Evolutionary conservation across 2,113 vertebrate species (phyloP).

Genomic region (Hypocryptadius cinnamomeus): DNA sequence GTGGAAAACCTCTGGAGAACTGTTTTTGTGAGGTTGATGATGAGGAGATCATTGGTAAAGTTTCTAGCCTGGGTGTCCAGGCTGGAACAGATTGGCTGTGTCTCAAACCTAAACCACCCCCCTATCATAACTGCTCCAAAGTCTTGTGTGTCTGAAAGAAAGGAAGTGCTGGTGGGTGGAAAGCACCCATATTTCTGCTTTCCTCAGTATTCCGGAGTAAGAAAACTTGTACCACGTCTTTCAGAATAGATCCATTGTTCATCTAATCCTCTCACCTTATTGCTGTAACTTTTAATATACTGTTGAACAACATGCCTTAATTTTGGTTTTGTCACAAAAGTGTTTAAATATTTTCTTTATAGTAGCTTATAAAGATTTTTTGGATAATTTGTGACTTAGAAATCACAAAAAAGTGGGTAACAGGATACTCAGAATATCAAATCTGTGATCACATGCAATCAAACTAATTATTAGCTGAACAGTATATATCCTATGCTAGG

Average conservation of each 20-base stretch:
- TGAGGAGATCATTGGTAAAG: background rate
- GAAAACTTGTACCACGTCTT: background rate
- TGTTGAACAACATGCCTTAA: background rate
- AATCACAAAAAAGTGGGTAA: background rate
- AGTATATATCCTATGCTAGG: background rate
- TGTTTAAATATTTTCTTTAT: background rate
- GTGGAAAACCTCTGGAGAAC: background rate
- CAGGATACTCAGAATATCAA: background rate
- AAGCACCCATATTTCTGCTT: background rate
- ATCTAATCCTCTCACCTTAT: background rate
- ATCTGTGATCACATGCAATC: background rate
- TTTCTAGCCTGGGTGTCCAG: background rate
- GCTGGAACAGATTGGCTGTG: background rate
- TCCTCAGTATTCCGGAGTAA: background rate
- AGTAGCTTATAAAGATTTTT: background rate
- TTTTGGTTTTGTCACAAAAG: background rate
- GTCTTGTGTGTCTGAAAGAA: background rate
- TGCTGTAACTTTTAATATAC: background rate
- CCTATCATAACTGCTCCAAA: background rate
- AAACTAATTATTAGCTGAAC: background rate
- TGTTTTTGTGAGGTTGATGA: background rate
- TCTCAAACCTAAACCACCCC: background rate
- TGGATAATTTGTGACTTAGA: background rate
- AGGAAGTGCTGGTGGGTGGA: background rate
- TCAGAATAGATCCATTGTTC: background rate